Evolutionary conservation across 2,113 vertebrate genomes (phyloP), one percentile per base, ranked within the genome.

Genomic region (Anas platyrhynchos): DNA sequence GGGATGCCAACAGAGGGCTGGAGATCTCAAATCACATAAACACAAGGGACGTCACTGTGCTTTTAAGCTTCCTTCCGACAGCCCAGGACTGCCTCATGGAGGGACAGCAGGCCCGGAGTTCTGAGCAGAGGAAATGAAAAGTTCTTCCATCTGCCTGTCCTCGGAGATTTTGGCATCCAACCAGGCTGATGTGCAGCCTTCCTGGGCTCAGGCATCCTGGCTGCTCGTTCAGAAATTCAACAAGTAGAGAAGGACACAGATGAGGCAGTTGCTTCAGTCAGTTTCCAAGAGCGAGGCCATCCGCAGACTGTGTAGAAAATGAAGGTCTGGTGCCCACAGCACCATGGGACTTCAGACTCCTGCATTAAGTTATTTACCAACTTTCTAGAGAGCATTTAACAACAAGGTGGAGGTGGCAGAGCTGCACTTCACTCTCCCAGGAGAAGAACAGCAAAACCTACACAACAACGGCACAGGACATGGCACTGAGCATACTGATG

Each of bases 301-400:
- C 13, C 23, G 13, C 23, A 54, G 9, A 16, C 2, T 34, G 1
- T 6, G 13, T 18, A 26, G 16, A 23, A 52, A 4, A 1, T 29
- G 10, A 12, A 2, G 27, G 10, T 8, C 22, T 78, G 34, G 18
- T 87, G 25, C 5, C 16, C 9, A 36, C 27, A 66, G 25, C 9
- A 22, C 10, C 27, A 74, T 43, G 26, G 13, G 16, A 74, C 3
- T 16, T 54, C 41, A n/a, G 29, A 48, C 11, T 61, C 43, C 22
- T 26, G 9, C 6, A 38, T 17, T 15, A 48, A 41, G 6, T 13
- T 38, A 14, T 29, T 22, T 83, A 55, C 31, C 29, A 20, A 31
- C 2, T 23, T 66, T 34, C 36, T 62, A 10, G 8, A 62, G 76
- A 82, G 29, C 4, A 13, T 61, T 43, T 46, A 56, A 41, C 12